phyloP scores from a whole-genome alignment of 1,140 invertebrate genomes.

The Neelides sp. region DNA sequence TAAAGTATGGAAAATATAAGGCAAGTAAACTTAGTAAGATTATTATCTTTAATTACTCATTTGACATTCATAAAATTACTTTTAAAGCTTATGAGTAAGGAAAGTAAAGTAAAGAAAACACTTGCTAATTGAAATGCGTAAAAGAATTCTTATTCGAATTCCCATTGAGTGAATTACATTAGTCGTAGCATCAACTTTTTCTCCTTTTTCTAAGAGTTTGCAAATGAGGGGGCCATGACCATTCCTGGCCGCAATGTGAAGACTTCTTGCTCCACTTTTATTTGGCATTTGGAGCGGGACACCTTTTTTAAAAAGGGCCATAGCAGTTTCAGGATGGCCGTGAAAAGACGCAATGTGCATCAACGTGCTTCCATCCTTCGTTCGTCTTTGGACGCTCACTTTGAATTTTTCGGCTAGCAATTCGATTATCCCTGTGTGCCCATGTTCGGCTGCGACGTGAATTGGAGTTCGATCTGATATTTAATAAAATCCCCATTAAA shows the following conservation, averaged over 20 bases:
- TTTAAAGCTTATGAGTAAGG: too few relatives aligned
- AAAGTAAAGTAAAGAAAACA: conserved; percentile 1
- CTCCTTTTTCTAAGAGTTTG: conserved; percentile 85
- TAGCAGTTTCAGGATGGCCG: conserved; percentile 95
- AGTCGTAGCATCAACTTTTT: conserved; percentile 85
- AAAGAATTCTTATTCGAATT: not conserved
- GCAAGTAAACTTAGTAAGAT: conserved; percentile 3
- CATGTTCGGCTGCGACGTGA: conserved; percentile 93
- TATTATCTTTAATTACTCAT: not conserved
- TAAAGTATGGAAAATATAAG: too few relatives aligned
- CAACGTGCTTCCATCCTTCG: conserved; percentile 92
- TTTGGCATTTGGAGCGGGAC: conserved; percentile 99
- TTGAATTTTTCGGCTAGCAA: conserved; percentile 94
- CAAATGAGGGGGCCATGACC: conserved; percentile 96
- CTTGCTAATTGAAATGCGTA: too few relatives aligned
- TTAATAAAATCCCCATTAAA: too few relatives aligned
- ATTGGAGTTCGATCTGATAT: conserved; percentile 79
- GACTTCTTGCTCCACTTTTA: conserved; percentile 81
- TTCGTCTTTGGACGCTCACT: conserved; percentile 83
- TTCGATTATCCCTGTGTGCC: conserved; percentile 89
- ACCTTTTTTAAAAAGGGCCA: conserved; percentile 95
- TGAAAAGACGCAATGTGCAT: conserved; percentile 95
- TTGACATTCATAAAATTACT: not conserved
- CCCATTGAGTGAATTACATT: conserved; percentile 54
- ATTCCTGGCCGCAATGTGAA: conserved; percentile 79